phyloP scores from a whole-genome alignment of 2,797 vertebrate genomes.

The Mallotus villosus region DNA sequence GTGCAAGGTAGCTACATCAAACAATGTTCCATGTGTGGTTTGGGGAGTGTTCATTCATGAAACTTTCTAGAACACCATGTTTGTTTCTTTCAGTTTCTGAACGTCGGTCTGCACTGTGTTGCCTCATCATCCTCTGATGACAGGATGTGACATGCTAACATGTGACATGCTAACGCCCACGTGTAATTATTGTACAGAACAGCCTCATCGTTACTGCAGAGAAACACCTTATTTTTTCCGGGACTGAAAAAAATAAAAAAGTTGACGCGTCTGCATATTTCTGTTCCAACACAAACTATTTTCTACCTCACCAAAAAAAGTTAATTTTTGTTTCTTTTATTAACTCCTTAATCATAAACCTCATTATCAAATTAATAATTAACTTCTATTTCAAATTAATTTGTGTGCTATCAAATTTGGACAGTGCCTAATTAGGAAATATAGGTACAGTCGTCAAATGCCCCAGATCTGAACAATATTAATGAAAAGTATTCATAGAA shows the following conservation, averaged over 20 bases:
- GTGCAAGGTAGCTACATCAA: too few species aligned
- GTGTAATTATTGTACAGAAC: background rate
- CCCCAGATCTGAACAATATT: slow-evolving; percentile 69
- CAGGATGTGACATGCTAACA: too few species aligned
- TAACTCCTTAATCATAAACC: slow-evolving; percentile 77
- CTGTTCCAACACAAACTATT: slow-evolving; percentile 41
- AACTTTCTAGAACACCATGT: too few species aligned
- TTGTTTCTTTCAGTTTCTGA: too few species aligned
- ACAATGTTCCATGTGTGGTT: too few species aligned
- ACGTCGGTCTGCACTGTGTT: too few species aligned
- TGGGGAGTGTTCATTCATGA: too few species aligned
- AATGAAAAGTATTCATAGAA: slow-evolving; percentile 70
- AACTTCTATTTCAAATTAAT: slow-evolving; percentile 72
- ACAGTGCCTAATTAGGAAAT: slow-evolving; percentile 43
- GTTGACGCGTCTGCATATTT: background rate
- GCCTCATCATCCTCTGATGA: too few species aligned
- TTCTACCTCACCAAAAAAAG: slow-evolving; percentile 42
- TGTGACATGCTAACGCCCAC: too few species aligned
- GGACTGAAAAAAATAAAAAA: background rate
- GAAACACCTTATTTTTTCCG: background rate
- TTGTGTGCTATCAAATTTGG: slow-evolving; percentile 50
- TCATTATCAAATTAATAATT: slow-evolving; percentile 79
- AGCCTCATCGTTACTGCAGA: background rate
- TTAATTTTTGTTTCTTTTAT: slow-evolving; percentile 68
- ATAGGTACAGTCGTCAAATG: slow-evolving; percentile 59